Conservation (phyloP, 2,888 invertebrate genomes). For the Drosophila tripunctata region DNA sequence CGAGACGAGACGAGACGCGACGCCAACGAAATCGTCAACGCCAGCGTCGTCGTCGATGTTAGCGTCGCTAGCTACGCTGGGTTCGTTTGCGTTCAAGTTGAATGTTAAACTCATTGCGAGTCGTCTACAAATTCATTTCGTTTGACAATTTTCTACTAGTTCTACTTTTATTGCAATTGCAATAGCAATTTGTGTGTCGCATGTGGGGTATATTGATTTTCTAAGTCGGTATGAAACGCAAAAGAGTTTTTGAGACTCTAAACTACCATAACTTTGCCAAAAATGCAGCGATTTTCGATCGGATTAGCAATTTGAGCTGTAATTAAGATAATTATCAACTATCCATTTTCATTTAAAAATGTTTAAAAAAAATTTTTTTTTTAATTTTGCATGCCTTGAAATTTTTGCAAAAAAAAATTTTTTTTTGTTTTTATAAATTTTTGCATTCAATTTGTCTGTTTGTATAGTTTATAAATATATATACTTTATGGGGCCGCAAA, state of each 20-base stretch:
- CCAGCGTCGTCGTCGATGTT: slow-evolving; percentile 17
- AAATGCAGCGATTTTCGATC: too few species aligned
- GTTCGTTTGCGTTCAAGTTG: slow-evolving; percentile 80
- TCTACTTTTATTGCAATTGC: background rate
- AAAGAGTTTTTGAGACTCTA: background rate
- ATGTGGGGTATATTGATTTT: slow-evolving; percentile 10
- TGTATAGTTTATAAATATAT: too few species aligned
- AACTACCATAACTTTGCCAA: too few species aligned
- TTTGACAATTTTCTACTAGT: slow-evolving; percentile 41
- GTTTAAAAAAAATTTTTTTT: too few species aligned
- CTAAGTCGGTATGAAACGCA: background rate
- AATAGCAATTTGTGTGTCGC: background rate
- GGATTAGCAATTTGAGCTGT: too few species aligned
- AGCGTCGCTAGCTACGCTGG: slow-evolving; percentile 31
- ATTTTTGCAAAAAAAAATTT: too few species aligned
- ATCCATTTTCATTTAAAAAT: too few species aligned
- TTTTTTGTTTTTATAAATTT: too few species aligned
- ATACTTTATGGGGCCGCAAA: too few species aligned
- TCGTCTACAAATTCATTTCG: slow-evolving; percentile 24
- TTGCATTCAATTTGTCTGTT: too few species aligned
- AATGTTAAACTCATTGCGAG: slow-evolving; percentile 65
- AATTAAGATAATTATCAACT: too few species aligned
- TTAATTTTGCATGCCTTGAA: too few species aligned
- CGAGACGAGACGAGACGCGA: slow-evolving; percentile 9
- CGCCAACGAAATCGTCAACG: slow-evolving; percentile 9